A percentile compares a stretch with the other conserved stretches of the same genome.
These are phyloP conservation scores for Cephus nigrinus DNA, from an alignment of 2,888 invertebrate species.

Conservation along the genomic window DNA sequence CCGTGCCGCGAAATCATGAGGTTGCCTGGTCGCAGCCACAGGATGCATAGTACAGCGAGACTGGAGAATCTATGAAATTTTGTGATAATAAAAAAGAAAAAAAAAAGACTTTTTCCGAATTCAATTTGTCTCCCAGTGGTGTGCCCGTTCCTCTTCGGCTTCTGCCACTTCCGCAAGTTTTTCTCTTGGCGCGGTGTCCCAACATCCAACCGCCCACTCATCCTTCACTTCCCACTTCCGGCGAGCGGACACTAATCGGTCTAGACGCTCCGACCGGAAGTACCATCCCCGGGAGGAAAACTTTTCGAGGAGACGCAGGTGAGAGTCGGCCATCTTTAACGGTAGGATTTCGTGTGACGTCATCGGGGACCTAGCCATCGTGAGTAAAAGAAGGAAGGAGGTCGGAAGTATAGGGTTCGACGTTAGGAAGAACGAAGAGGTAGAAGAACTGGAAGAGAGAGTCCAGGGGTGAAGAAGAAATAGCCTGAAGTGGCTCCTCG, in stretches of 20 bases:
- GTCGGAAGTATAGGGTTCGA: constrained; percentile 5
- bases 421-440: neutral
- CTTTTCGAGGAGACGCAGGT: neutral
- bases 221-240: constrained; percentile 40
- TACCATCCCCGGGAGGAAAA: neutral
- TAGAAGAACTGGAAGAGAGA: neutral
- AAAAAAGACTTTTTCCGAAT: constrained; percentile 58
- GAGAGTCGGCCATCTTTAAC: neutral
- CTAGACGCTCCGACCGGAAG: constrained; percentile 44
- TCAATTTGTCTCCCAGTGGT: constrained; percentile 57
- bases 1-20: neutral
- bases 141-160: constrained; percentile 17
- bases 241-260: constrained; percentile 58
- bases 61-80: constrained; percentile 51
- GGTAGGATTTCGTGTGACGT: neutral
- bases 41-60: neutral
- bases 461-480: neutral
- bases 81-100: constrained; percentile 23
- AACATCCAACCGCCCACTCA: neutral
- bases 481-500: neutral
- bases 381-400: neutral
- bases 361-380: neutral
- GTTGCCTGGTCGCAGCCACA: neutral
- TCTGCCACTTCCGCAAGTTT: constrained; percentile 5
- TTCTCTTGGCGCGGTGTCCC: neutral